phyloP scores from a whole-genome alignment of 2,888 invertebrate genomes.

The Diaphora mendica region DNA sequence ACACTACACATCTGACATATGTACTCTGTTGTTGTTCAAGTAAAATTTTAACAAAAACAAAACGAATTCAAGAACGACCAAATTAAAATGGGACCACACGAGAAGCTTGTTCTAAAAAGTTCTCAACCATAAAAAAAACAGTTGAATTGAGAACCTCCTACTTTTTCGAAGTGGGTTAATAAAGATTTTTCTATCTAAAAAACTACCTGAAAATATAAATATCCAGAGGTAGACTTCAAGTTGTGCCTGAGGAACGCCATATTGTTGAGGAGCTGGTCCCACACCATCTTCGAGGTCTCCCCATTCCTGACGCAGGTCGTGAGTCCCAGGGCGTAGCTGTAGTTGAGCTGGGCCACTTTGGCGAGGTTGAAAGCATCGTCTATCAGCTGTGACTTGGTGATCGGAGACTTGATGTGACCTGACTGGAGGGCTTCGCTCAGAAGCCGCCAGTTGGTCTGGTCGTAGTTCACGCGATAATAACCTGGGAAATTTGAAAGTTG shows the following conservation, averaged over 20 bases:
- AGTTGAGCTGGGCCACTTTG: slow-evolving; percentile 85
- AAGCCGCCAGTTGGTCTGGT: slow-evolving; percentile 85
- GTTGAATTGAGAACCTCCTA: too few species aligned
- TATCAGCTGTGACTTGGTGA: slow-evolving; percentile 90
- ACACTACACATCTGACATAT: too few species aligned
- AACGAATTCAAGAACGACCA: too few species aligned
- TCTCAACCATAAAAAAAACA: too few species aligned
- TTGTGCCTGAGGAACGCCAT: slow-evolving; percentile 83
- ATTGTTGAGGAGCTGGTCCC: slow-evolving; percentile 87
- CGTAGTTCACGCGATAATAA: slow-evolving; percentile 88
- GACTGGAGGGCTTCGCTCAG: slow-evolving; percentile 81
- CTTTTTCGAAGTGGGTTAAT: too few species aligned
- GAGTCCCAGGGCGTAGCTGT: slow-evolving; percentile 87
- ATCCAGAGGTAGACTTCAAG: slow-evolving; percentile 81
- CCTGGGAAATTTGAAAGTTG: slow-evolving; percentile 64
- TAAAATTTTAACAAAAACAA: too few species aligned
- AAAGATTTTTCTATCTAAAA: neutral
- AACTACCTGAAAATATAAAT: slow-evolving; percentile 80
- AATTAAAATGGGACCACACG: too few species aligned
- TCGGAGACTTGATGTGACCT: slow-evolving; percentile 82
- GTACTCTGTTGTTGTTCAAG: too few species aligned
- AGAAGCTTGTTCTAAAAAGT: too few species aligned
- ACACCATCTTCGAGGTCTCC: slow-evolving; percentile 89
- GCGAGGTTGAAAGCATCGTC: slow-evolving; percentile 91
- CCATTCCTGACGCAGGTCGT: slow-evolving; percentile 87